Percentiles rank a stretch among this genome's conserved stretches.
Conservation (phyloP, 2,113 vertebrate species). For the Ginglymostoma cirratum region DNA sequence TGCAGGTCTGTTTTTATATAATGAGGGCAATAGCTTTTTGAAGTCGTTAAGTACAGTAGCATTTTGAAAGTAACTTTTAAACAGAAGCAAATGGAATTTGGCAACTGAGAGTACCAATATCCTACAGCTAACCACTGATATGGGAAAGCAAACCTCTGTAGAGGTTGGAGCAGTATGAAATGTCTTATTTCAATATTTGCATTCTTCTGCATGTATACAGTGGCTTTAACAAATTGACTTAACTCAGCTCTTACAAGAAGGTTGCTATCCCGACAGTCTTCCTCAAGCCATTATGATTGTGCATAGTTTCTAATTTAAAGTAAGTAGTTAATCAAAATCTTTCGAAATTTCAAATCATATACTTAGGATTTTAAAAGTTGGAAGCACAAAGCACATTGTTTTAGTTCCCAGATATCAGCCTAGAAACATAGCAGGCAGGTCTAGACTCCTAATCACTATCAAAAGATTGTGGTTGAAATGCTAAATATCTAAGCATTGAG, state of each 20-base stretch:
- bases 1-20: neutral
- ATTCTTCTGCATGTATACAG: neutral
- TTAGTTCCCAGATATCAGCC: neutral
- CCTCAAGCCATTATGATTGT: neutral
- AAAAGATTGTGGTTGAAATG: neutral
- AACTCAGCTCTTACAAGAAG: neutral
- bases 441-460: neutral
- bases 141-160: neutral
- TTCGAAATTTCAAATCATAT: neutral
- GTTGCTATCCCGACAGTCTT: neutral
- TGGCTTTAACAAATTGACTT: neutral
- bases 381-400: neutral
- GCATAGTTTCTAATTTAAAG: neutral
- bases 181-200: neutral
- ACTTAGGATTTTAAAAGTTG: neutral
- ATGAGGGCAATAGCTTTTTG: neutral
- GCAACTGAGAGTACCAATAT: neutral
- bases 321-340: neutral
- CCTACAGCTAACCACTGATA: neutral
- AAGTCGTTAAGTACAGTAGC: neutral
- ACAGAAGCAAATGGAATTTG: neutral
- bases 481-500: neutral
- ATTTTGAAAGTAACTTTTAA: neutral
- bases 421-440: neutral
- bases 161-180: neutral